phyloP scores from a whole-genome alignment of 2,113 vertebrate species.

The Hippocampus zosterae region DNA sequence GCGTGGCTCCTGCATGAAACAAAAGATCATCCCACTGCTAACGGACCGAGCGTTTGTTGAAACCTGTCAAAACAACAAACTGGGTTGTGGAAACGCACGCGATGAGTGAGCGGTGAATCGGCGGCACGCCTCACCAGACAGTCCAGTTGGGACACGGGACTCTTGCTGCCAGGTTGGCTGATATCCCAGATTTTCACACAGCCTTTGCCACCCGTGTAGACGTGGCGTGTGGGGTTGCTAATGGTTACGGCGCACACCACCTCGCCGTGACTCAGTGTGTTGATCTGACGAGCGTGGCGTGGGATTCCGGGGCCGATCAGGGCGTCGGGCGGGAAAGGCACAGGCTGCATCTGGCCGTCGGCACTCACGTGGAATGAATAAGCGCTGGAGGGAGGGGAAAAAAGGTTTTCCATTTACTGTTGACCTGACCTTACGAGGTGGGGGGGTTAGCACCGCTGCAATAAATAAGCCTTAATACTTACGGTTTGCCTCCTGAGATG shows the following conservation, averaged over 20 bases:
- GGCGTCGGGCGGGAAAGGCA: conserved; percentile 89
- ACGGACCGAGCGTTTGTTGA: conserved; percentile 3
- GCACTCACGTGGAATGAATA: conserved; percentile 94
- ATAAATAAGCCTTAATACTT: conserved; percentile 58
- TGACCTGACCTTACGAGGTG: background rate
- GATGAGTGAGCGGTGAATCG: conserved; percentile 15
- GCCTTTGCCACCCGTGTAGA: conserved; percentile 92
- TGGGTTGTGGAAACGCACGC: background rate
- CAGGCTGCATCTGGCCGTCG: conserved; percentile 93
- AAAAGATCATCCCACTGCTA: conserved; percentile 14
- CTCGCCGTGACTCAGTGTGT: conserved; percentile 90
- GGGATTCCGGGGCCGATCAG: conserved; percentile 90
- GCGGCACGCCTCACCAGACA: conserved; percentile 74
- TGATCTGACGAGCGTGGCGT: conserved; percentile 90
- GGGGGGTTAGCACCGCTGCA: background rate
- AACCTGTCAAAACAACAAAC: conserved; percentile 20
- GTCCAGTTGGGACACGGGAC: conserved; percentile 92
- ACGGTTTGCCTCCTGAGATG: conserved; percentile 95
- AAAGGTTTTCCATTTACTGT: background rate
- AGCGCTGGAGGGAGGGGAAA: conserved; percentile 67
- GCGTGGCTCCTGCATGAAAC: conserved; percentile 1
- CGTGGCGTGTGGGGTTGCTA: conserved; percentile 90
- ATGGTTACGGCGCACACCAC: conserved; percentile 93
- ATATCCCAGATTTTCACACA: conserved; percentile 97
- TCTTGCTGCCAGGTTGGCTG: conserved; percentile 93